Conservation (phyloP, 2,113 vertebrate genomes). For the Nibea coibor region DNA sequence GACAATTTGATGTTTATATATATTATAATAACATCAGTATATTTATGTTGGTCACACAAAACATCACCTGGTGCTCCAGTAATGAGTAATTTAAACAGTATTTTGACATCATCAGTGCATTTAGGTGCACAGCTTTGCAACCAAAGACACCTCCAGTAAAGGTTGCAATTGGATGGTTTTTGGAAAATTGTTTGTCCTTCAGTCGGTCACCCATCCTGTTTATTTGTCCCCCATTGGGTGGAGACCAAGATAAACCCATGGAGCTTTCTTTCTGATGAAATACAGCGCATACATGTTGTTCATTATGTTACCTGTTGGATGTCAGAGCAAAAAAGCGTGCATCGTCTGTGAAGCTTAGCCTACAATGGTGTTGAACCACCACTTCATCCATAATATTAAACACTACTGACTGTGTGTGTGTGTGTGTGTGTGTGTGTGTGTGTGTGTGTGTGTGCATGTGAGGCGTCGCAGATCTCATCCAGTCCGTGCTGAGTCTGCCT, state of each 20-base stretch:
- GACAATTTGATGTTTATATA: not conserved
- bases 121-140: not conserved
- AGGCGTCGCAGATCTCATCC: slow-evolving; percentile 41
- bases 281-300: slow-evolving; percentile 11
- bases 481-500: slow-evolving; percentile 35
- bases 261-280: slow-evolving; percentile 31
- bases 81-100: not conserved
- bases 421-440: slow-evolving; percentile 6
- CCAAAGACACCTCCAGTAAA: not conserved
- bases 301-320: slow-evolving; percentile 29
- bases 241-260: not conserved
- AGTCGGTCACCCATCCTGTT: slow-evolving; percentile 1
- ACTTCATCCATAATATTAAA: slow-evolving; percentile 57
- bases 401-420: slow-evolving; percentile 43
- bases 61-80: not conserved
- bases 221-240: not conserved
- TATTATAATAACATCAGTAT: not conserved
- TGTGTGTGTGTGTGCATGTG: slow-evolving; percentile 1
- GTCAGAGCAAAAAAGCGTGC: slow-evolving; percentile 11
- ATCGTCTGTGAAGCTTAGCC: slow-evolving; percentile 33
- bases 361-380: slow-evolving; percentile 5
- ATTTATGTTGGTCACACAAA: not conserved
- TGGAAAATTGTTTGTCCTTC: not conserved
- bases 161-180: too few relatives aligned
- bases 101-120: not conserved